phyloP scores from a whole-genome alignment of 2,888 invertebrate genomes.

The Pristionchus fissidentatus region DNA sequence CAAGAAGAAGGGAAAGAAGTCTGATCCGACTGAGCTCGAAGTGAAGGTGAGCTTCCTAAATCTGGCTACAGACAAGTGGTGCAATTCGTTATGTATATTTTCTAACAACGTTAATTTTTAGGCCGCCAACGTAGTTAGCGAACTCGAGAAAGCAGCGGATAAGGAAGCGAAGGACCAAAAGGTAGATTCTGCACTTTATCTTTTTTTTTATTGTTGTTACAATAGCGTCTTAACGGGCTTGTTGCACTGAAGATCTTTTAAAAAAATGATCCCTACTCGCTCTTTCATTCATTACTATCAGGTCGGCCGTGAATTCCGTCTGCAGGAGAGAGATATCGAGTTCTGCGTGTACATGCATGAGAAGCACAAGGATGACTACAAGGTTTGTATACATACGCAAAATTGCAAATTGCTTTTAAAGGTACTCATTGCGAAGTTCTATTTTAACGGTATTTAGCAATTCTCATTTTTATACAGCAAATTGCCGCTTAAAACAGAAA shows the following conservation, averaged over 20 bases:
- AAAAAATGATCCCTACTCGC: neutral
- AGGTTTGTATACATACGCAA: too few species aligned
- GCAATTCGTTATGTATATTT: neutral
- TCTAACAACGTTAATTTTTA: conserved; percentile 30
- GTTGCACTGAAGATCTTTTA: neutral
- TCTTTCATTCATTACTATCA: neutral
- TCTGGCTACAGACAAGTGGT: neutral
- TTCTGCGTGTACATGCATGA: conserved; percentile 69
- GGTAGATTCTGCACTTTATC: neutral
- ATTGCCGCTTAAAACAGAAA: too few species aligned
- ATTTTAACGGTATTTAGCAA: too few species aligned
- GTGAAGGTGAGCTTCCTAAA: conserved; percentile 9
- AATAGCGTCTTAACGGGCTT: neutral
- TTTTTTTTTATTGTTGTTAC: neutral
- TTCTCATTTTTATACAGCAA: too few species aligned
- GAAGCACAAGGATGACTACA: conserved; percentile 67
- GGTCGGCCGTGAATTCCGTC: conserved; percentile 53
- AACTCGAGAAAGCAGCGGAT: conserved; percentile 57
- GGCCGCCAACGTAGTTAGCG: conserved; percentile 54
- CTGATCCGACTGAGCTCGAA: conserved; percentile 29
- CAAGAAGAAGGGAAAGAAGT: conserved; percentile 36
- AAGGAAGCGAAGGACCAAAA: conserved; percentile 49
- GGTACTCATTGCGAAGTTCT: too few species aligned
- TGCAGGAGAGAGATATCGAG: conserved; percentile 65
- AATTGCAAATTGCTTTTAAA: too few species aligned